phyloP scores from a whole-genome alignment of 2,797 vertebrate genomes.

The Muscicapa comitata region DNA sequence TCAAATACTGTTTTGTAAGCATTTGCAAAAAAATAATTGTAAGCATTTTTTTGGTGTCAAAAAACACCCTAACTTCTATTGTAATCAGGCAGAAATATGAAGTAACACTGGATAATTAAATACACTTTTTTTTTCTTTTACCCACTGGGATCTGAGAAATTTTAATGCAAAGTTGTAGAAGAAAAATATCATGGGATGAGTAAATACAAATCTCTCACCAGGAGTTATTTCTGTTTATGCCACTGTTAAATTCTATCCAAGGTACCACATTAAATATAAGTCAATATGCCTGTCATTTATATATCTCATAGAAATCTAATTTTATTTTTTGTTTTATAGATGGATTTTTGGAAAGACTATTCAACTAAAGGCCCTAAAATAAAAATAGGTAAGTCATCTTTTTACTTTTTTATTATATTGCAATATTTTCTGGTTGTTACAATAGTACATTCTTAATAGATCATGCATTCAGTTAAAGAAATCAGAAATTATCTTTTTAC shows the following conservation, averaged over 20 bases:
- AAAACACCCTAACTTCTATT: background rate
- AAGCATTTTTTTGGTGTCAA: background rate
- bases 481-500: background rate
- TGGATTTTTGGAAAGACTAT: constrained; percentile 87
- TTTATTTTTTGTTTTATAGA: constrained; percentile 68
- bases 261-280: background rate
- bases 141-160: background rate
- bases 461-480: background rate
- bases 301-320: background rate
- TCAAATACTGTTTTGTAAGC: background rate
- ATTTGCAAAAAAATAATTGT: background rate
- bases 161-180: background rate
- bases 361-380: constrained; percentile 56
- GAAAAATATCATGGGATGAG: background rate
- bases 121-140: background rate
- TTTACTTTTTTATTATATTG: background rate
- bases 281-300: background rate
- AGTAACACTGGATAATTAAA: background rate
- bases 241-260: background rate
- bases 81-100: background rate
- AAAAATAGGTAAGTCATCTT: constrained; percentile 64
- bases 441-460: background rate
- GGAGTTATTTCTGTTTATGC: background rate
- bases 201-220: background rate
- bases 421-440: background rate